Conservation (phyloP, 2,113 vertebrate genomes). For the Corapipo altera region DNA sequence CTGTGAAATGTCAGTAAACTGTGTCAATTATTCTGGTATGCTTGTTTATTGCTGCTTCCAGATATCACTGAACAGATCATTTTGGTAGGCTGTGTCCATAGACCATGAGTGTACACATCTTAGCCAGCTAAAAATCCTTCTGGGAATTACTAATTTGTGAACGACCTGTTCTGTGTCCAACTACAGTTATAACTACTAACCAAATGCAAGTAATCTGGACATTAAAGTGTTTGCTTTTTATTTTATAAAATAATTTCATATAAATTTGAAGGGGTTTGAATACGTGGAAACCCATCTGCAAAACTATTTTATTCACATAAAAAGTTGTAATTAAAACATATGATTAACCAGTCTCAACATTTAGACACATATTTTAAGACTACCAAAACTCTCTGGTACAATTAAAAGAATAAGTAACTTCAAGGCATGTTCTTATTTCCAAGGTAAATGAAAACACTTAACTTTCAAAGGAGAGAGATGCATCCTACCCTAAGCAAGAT, state of each 20-base stretch:
- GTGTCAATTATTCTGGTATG: background rate
- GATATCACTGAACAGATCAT: conserved; percentile 7
- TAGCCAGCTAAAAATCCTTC: conserved; percentile 17
- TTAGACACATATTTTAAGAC: background rate
- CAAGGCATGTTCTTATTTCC: background rate
- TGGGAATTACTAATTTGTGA: background rate
- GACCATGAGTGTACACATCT: background rate
- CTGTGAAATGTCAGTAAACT: conserved; percentile 27
- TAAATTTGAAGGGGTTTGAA: background rate
- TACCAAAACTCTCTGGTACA: background rate
- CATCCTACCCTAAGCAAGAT: background rate
- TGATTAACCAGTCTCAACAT: background rate
- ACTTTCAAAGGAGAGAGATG: background rate
- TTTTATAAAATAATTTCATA: background rate
- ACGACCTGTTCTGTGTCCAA: background rate
- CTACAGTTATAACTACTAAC: background rate
- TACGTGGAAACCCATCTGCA: background rate
- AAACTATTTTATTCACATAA: background rate
- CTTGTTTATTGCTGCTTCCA: conserved; percentile 32
- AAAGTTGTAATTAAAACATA: background rate
- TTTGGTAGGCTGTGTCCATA: conserved; percentile 44
- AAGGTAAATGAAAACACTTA: background rate
- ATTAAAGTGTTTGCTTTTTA: background rate
- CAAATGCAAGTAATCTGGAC: background rate
- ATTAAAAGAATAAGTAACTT: background rate